These are phyloP conservation scores for Volucella zonaria DNA, from an alignment of 2,888 invertebrate genomes.

Conservation along the genomic window DNA sequence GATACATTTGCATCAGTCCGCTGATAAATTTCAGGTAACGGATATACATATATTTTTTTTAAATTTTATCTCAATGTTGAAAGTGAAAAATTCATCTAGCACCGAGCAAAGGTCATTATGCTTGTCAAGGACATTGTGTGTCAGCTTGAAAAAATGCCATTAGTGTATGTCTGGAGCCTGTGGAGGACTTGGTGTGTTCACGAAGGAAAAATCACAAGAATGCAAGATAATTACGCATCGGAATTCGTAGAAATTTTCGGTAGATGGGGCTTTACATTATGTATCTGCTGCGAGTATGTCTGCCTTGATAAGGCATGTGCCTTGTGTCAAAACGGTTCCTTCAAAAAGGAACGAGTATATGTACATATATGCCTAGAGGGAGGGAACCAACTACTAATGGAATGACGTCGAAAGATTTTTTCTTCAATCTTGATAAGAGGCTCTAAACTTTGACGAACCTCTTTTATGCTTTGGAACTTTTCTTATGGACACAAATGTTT, in stretches of 20 bases:
- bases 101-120: constrained; percentile 32
- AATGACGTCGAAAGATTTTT: neutral
- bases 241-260: neutral
- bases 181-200: neutral
- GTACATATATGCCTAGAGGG: neutral
- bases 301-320: constrained; percentile 23
- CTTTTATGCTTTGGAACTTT: too few relatives aligned
- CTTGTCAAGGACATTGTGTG: constrained; percentile 27
- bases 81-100: neutral
- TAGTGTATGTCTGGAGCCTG: neutral
- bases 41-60: neutral
- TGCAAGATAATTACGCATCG: constrained; percentile 37
- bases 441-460: too few relatives aligned
- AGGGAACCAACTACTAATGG: neutral
- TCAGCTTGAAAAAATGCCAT: constrained; percentile 7
- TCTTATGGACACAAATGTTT: too few relatives aligned
- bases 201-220: neutral
- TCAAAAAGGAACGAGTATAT: neutral
- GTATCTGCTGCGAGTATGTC: neutral
- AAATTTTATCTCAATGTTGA: neutral
- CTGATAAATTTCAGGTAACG: constrained; percentile 7
- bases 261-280: constrained; percentile 13
- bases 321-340: neutral
- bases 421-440: too few relatives aligned
- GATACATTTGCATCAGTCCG: neutral